Percentiles rank a stretch among this genome's conserved stretches.
Evolutionary conservation across 2,888 invertebrate genomes (phyloP).

Genomic region (Aphrophora alni): DNA sequence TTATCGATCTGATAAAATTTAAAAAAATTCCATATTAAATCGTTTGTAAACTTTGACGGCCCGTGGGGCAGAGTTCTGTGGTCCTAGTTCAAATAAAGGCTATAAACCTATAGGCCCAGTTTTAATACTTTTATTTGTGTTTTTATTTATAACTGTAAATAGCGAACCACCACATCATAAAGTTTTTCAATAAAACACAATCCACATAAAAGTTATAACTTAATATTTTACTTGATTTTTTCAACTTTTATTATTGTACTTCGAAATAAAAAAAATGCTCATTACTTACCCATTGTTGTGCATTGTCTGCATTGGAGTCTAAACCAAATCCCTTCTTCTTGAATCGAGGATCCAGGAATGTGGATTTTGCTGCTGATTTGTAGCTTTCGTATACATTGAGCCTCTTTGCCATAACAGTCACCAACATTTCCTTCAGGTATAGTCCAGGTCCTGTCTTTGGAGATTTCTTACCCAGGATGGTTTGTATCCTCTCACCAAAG

Average conservation of each 20-base stretch:
- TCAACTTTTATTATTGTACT: background rate
- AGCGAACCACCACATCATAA: background rate
- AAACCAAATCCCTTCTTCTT: constrained; percentile 18
- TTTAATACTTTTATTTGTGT: background rate
- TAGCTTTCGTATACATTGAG: background rate
- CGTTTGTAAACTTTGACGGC: background rate
- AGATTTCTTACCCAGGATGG: background rate
- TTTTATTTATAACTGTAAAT: background rate
- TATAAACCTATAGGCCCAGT: too few species aligned
- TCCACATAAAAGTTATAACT: background rate
- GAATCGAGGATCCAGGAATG: constrained; percentile 11
- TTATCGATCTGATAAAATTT: background rate
- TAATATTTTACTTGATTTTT: background rate
- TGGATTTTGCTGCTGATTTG: background rate
- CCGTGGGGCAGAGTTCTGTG: background rate
- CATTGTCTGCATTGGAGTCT: constrained; percentile 10
- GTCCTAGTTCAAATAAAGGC: background rate
- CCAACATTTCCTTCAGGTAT: background rate
- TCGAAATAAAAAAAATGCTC: background rate
- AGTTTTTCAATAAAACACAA: background rate
- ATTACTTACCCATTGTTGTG: constrained; percentile 2
- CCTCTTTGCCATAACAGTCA: background rate
- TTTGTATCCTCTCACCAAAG: background rate
- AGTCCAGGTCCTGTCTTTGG: background rate
- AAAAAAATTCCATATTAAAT: background rate